Evolutionary conservation across 2,888 invertebrate species (phyloP).

Genomic region (Ischnura elegans): DNA sequence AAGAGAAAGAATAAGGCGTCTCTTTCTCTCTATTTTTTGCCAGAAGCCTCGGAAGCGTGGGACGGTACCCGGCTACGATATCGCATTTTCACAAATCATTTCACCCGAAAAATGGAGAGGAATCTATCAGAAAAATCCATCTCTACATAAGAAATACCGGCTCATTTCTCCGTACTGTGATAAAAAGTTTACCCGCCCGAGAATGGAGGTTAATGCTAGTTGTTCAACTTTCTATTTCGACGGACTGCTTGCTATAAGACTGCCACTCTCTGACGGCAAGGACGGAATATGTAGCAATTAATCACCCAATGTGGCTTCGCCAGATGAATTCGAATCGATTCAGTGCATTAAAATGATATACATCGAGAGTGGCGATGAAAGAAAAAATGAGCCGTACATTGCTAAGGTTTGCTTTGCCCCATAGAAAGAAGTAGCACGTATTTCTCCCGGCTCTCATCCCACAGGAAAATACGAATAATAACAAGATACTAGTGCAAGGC

Average conservation of each 20-base stretch:
- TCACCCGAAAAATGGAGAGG: constrained; percentile 6
- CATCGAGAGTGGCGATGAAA: too few relatives aligned
- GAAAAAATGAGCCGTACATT: too few relatives aligned
- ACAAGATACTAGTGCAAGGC: too few relatives aligned
- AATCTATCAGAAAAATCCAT: constrained; percentile 20
- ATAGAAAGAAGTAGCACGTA: background rate
- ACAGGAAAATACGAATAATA: too few relatives aligned
- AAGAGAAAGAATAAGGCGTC: background rate
- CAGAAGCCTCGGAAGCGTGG: background rate
- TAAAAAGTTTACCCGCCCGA: background rate
- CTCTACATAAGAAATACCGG: background rate
- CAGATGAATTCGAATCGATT: too few relatives aligned
- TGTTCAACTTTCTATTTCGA: constrained; percentile 31
- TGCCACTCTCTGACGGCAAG: background rate
- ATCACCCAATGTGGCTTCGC: background rate
- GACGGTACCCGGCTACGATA: background rate
- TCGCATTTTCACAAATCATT: constrained; percentile 35
- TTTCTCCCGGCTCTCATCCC: too few relatives aligned
- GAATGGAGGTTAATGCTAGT: background rate
- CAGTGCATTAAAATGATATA: too few relatives aligned
- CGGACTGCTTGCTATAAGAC: background rate
- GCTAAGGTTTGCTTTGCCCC: too few relatives aligned
- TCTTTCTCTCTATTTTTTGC: background rate
- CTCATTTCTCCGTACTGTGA: background rate
- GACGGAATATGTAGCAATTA: background rate